Base-by-base conservation (phyloP, 2,888 invertebrate genomes). In the Drosophila paramelanica region DNA sequence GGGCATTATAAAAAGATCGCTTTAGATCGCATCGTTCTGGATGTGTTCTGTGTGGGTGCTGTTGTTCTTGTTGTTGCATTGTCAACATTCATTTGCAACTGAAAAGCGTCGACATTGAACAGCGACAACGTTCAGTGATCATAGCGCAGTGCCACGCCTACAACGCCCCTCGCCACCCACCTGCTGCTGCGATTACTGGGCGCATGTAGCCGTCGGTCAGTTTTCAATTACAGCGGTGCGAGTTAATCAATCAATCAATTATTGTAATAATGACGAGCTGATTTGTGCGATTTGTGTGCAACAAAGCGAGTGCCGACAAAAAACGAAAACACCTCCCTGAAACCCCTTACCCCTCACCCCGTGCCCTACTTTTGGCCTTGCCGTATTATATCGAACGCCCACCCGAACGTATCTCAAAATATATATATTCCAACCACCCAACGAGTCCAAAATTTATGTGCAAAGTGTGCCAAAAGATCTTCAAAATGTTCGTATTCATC, bases 161-260 rank as follows among this genome's bases (percentile, higher is more conserved):
- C 23, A 6, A 31, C 31, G 10, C 31, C 31, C 10, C 31, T 8
- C 31, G 4, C 4, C 31, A 1, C 1, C 3, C 14, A 13, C 5
- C 11, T n/a, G 10, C 52, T 14, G 10, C 52, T 14, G 6, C 52
- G n/a, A 11, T 33, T 39, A 5, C 17, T 25, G 31, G 72, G 82
- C 81, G 85, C 81, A 66, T 62, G 62, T 74, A 83, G 66, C 77
- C 79, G 67, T 25, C 67, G 81, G 79, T 71, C 85, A 81, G 58
- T 73, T 79, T 67, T 72, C 83, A 79, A 83, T 83, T 83, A 74
- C 51, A 74, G 77, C 66, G 55, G 57, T 68, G 79, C 76, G 69
- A 87, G 88, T 84, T 81, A 89, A 84, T 89, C 85, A 87, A 85
- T 85, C 86, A 85, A 85, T 85, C 85, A 85, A 85, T 89, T 89